Base-by-base conservation (phyloP, 1,140 invertebrate genomes). In the Metopolophium dirhodum region DNA sequence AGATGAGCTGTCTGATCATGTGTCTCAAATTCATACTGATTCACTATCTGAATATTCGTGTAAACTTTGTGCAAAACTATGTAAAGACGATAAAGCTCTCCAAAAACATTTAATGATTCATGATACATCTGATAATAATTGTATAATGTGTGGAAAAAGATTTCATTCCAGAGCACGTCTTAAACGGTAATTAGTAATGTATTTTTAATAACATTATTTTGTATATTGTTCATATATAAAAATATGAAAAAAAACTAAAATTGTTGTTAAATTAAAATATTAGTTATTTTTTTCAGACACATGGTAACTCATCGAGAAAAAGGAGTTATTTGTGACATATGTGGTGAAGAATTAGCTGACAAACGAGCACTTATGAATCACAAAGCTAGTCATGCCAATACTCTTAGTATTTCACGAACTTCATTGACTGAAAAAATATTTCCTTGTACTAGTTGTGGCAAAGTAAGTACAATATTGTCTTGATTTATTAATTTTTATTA, bases 401-500 rank as follows among this genome's bases (percentile, higher is more conserved):
- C 94, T 93, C 85, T 94, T 82, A 82, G 93, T 35, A 96, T 97
- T 95, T 97, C 96, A 54, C 96, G 96, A 91, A 96, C 96, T 94
- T 96, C 96, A 90, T 95, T 96, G 0, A 96, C 96, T 6, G 96
- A 96, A 1, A 95, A 96, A 94, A 96, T 97, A 49, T 98, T 98
- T 94, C 97, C 97, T 8, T 99, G 99, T 95, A 96, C 96, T 91
- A 97, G 97, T 94, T 98, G 97, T 94, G 97, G 97, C 0, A 98
- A 98, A 95, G 97, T 93, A 20, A 82, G 68, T 82, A n/a, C 4
- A 22, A 35, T 41, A 4, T 23, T 83, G 7, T 51, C 35, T 91
- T 30, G 0, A 49, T 37, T 68, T 82, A 35, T 47, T 45, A 68
- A 61, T 57, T n/a, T 57, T 45, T 68, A 41, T 41, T 26, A 45